Conservation (phyloP, 2,888 invertebrate species). For the Cinara cedri region DNA sequence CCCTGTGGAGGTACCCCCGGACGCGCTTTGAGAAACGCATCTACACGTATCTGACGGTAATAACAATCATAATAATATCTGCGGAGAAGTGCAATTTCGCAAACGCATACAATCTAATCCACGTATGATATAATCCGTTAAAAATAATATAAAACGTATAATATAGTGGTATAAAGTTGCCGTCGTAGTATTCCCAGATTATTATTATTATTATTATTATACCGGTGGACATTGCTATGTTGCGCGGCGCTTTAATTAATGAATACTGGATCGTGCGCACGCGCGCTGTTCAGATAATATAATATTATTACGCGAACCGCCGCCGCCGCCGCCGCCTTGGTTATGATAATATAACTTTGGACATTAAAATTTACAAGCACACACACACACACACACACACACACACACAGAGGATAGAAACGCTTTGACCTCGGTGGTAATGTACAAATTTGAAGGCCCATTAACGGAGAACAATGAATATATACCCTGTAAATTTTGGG, state of each 20-base stretch:
- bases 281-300: background rate
- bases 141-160: too few species aligned
- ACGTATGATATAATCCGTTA: too few species aligned
- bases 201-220: too few species aligned
- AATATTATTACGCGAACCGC: background rate
- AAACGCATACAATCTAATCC: too few species aligned
- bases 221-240: background rate
- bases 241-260: background rate
- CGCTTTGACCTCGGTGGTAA: background rate
- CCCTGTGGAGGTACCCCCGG: too few species aligned
- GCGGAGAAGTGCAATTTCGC: too few species aligned
- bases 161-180: background rate
- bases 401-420: background rate
- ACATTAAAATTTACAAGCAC: constrained; percentile 6
- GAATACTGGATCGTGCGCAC: background rate
- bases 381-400: too few species aligned
- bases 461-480: background rate
- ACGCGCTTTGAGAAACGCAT: too few species aligned
- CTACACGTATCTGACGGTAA: too few species aligned
- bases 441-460: constrained; percentile 2
- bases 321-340: background rate
- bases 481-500: background rate
- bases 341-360: background rate
- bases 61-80: too few species aligned
- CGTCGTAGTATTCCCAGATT: background rate